Evolutionary conservation across 2,113 vertebrate species (phyloP).

Genomic region (Halichoeres trimaculatus): DNA sequence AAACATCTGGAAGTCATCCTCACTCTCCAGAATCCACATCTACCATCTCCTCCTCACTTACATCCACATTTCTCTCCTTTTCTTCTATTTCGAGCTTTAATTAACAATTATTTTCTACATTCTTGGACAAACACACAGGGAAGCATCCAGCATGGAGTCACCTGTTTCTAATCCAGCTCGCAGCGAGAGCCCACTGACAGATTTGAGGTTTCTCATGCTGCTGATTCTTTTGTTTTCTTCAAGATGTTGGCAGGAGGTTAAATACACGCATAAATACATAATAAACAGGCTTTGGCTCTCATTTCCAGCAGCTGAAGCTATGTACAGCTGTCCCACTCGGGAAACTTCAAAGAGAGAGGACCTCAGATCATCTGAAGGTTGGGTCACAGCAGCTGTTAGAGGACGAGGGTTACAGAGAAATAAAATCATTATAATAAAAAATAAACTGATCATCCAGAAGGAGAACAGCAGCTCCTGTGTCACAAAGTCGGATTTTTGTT

Average conservation of each 20-base stretch:
- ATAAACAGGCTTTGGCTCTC: neutral
- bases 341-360: neutral
- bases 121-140: neutral
- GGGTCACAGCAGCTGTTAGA: neutral
- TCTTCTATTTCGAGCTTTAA: neutral
- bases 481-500: no score
- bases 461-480: neutral
- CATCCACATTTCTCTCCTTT: neutral
- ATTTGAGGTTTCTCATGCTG: neutral
- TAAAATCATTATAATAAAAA: neutral
- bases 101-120: neutral
- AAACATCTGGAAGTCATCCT: conserved; percentile 55
- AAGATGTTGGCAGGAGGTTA: neutral
- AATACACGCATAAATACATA: neutral
- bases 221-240: neutral
- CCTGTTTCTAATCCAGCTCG: neutral
- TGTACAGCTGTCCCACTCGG: neutral
- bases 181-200: neutral
- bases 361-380: neutral
- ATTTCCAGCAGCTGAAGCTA: neutral
- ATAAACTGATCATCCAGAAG: neutral
- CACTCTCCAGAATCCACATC: conserved; percentile 9
- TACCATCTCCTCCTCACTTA: neutral
- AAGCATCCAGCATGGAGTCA: neutral
- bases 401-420: neutral